A percentile compares a stretch with the other conserved stretches of the same genome.
phyloP scores from a whole-genome alignment of 1,140 invertebrate genomes.

The Globodera ellingtonae region DNA sequence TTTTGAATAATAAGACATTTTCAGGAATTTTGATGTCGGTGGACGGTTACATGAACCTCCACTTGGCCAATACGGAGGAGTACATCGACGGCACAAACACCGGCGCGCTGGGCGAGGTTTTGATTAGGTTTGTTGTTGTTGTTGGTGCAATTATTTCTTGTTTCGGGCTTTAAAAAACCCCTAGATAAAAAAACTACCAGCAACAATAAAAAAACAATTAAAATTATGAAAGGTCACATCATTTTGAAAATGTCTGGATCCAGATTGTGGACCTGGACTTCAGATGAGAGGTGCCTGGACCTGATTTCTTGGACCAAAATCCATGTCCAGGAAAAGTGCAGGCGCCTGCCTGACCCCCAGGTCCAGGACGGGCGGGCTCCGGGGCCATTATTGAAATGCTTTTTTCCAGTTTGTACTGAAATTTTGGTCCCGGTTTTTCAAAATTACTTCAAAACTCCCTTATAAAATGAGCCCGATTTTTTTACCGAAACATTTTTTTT shows the following conservation, averaged over 20 bases:
- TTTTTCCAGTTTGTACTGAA: neutral
- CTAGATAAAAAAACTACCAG: too few species aligned
- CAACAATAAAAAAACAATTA: too few species aligned
- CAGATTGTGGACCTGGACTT: neutral
- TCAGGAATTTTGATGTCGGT: slow-evolving; percentile 83
- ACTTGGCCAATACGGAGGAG: slow-evolving; percentile 97
- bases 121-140: slow-evolving; percentile 74
- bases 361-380: neutral
- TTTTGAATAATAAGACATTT: slow-evolving; percentile 13
- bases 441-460: too few species aligned
- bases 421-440: neutral
- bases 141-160: neutral
- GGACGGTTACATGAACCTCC: slow-evolving; percentile 98
- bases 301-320: slow-evolving; percentile 8
- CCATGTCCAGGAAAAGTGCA: slow-evolving; percentile 15
- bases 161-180: too few species aligned
- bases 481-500: slow-evolving; percentile 10
- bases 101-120: slow-evolving; percentile 92
- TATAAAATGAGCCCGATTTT: neutral
- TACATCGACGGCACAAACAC: slow-evolving; percentile 86
- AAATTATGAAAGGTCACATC: too few species aligned
- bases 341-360: neutral
- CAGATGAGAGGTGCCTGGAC: neutral
- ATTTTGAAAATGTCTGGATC: slow-evolving; percentile 26
- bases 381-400: neutral